These are phyloP conservation scores for Pipistrellus pygmaeus DNA, from an alignment of 2,797 vertebrate species.

Conservation along the genomic window DNA sequence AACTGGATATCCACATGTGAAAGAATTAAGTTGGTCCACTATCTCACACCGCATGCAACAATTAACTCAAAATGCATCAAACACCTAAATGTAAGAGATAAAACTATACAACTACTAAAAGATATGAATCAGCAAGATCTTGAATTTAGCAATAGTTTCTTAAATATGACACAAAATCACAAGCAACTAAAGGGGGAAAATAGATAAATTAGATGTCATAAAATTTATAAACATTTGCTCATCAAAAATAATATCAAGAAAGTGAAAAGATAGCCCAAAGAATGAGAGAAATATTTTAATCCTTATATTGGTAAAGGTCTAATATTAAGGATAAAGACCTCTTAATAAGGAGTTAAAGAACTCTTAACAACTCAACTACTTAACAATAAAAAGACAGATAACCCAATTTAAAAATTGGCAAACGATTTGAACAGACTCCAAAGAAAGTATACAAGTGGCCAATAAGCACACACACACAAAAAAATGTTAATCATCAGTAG, in stretches of 20 bases:
- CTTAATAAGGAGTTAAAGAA: not conserved
- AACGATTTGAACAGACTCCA: constrained; percentile 36
- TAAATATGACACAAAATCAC: not conserved
- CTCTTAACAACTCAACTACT: not conserved
- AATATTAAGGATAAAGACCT: not conserved
- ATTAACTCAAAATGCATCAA: not conserved
- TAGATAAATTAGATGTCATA: not conserved
- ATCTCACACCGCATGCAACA: not conserved
- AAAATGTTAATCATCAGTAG: not conserved
- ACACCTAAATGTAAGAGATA: not conserved
- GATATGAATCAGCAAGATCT: too few relatives aligned
- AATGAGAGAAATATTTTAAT: not conserved
- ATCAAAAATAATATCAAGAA: not conserved
- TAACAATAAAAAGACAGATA: not conserved
- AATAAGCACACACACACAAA: not conserved
- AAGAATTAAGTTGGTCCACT: not conserved
- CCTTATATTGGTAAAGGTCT: not conserved
- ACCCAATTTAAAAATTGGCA: not conserved
- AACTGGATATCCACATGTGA: not conserved
- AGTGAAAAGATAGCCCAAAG: not conserved
- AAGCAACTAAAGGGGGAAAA: not conserved
- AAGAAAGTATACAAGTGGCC: not conserved
- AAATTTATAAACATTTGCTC: not conserved
- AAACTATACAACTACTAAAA: not conserved
- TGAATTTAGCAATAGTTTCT: not conserved